Conservation (phyloP, 2,113 vertebrate genomes). For the Hirundichthys speculiger region DNA sequence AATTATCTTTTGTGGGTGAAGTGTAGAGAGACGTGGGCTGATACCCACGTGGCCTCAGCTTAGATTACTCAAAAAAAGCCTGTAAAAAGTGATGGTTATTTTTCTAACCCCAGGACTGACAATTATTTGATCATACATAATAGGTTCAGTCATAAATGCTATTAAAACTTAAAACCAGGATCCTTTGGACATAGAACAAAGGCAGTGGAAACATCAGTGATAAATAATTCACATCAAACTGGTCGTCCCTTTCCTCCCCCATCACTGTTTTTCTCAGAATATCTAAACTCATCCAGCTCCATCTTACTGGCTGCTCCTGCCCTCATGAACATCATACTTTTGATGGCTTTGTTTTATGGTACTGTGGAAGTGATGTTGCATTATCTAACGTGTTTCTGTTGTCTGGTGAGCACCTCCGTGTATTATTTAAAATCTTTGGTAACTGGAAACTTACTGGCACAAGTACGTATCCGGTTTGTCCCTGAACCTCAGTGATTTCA, state of each 20-base stretch:
- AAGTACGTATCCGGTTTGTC: too few species aligned
- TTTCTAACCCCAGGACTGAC: conserved; percentile 70
- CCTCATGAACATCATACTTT: conserved; percentile 17
- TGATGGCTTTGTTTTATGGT: background rate
- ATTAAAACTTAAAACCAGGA: conserved; percentile 76
- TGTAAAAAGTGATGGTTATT: conserved; percentile 43
- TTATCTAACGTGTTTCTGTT: background rate
- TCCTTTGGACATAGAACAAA: conserved; percentile 80
- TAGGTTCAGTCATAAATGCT: conserved; percentile 77
- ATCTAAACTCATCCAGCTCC: conserved; percentile 62
- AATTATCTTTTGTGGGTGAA: too few species aligned
- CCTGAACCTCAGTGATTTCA: too few species aligned
- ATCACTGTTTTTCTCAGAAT: conserved; percentile 56
- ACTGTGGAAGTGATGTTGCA: conserved; percentile 1
- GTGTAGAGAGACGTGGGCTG: too few species aligned
- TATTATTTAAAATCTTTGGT: background rate
- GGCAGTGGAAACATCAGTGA: conserved; percentile 70
- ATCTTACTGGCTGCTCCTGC: conserved; percentile 25
- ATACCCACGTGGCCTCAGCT: conserved; percentile 69
- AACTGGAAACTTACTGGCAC: too few species aligned
- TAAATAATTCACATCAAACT: conserved; percentile 82
- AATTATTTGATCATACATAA: conserved; percentile 82
- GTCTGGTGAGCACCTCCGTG: background rate
- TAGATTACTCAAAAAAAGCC: conserved; percentile 58
- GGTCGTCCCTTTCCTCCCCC: conserved; percentile 62